A percentile compares a stretch with the other conserved stretches of the same genome.
These are phyloP conservation scores for Typhlichthys subterraneus DNA, from an alignment of 2,797 vertebrate genomes.

Conservation along the genomic window DNA sequence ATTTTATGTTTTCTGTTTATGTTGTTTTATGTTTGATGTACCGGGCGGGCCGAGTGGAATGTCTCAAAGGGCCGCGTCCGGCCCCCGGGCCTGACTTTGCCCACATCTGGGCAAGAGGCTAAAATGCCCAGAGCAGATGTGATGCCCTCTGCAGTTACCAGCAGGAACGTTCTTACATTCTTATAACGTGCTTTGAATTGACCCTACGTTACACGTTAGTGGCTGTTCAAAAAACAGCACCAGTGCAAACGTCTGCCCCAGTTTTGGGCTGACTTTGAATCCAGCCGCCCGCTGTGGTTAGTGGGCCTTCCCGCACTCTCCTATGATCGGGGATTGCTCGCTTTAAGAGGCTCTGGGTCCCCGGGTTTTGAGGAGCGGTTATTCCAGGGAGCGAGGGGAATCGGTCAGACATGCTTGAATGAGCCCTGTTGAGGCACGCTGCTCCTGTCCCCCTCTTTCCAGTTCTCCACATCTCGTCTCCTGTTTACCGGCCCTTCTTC, in stretches of 20 bases:
- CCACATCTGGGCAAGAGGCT: constrained; percentile 43
- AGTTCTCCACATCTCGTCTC: constrained; percentile 61
- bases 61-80: too few species aligned
- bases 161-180: constrained; percentile 31
- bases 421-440: constrained; percentile 52
- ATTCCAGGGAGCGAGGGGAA: constrained; percentile 56
- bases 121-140: constrained; percentile 38
- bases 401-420: constrained; percentile 70
- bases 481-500: constrained; percentile 50
- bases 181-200: constrained; percentile 12
- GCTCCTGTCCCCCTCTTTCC: constrained; percentile 48
- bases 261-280: too few species aligned
- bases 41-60: too few species aligned
- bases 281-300: too few species aligned
- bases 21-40: too few species aligned
- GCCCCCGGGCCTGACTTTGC: too few species aligned
- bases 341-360: too few species aligned
- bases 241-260: background rate
- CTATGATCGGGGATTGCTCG: constrained; percentile 26
- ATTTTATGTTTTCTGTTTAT: too few species aligned
- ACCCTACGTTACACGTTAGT: too few species aligned
- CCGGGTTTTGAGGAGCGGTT: constrained; percentile 46
- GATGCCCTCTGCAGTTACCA: constrained; percentile 36
- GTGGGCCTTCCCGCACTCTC: background rate
- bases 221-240: background rate